Evolutionary conservation across 2,888 invertebrate genomes (phyloP).

Genomic region (Stenchaetothrips biformis): DNA sequence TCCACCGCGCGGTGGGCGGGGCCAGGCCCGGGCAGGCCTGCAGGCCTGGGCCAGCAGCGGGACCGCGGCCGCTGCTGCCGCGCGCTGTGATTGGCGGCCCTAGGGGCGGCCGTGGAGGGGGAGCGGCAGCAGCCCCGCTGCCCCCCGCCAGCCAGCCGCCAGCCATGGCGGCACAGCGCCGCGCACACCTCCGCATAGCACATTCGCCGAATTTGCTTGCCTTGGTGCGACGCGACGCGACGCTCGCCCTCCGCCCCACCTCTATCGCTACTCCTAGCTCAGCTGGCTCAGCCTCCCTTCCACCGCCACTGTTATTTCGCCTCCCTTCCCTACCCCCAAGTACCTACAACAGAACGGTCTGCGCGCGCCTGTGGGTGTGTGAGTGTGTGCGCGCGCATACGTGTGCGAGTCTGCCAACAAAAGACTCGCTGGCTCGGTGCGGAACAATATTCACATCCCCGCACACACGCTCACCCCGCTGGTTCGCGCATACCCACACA

Average conservation of each 20-base stretch:
- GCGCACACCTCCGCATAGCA: neutral
- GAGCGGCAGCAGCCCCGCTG: neutral
- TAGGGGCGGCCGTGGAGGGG: neutral
- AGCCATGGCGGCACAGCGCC: neutral
- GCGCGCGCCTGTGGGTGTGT: neutral
- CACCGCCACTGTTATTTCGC: too few relatives aligned
- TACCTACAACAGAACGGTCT: neutral
- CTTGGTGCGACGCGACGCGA: neutral
- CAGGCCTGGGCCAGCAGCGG: neutral
- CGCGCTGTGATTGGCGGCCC: conserved; percentile 25
- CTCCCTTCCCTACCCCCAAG: too few relatives aligned
- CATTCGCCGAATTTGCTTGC: neutral
- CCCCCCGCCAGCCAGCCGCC: neutral
- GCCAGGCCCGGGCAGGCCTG: neutral
- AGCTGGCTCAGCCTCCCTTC: too few relatives aligned
- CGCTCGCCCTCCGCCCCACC: too few relatives aligned
- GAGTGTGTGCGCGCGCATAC: neutral
- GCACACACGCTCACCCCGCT: neutral
- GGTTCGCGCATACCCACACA: neutral
- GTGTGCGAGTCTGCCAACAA: neutral
- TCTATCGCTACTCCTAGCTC: too few relatives aligned
- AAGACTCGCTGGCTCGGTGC: neutral
- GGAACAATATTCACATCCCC: neutral
- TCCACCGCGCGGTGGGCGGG: neutral
- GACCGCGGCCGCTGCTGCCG: too few relatives aligned